Base-by-base conservation (phyloP, 2,113 vertebrate genomes). In the Sapajus apella region DNA sequence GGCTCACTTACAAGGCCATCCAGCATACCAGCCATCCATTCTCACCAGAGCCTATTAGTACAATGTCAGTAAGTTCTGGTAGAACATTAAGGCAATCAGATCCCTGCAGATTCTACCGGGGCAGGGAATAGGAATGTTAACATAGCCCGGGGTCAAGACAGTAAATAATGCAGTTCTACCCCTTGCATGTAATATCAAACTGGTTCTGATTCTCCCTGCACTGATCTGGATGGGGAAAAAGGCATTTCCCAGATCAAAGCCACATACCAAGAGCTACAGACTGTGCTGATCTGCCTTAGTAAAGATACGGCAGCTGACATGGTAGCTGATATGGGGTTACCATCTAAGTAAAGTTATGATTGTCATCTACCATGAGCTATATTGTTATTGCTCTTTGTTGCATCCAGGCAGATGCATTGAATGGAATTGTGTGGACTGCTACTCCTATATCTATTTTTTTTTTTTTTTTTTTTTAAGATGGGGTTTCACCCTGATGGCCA, bases 211-310 rank as follows among this genome's bases (percentile, higher is more conserved):
- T 45, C 13, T 79, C 13, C 18, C 8, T 23, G 3, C 75, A 50
- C 35, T 8, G 58, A 75, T 73, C 68, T 68, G 58, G 75, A 27
- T 30, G 21, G 32, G 27, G 35, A 50, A 86, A 70, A 92, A 86
- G 77, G 17, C 56, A 32, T 86, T 87, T 88, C 68, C 82, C 86
- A 87, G 82, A 91, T 83, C 91, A 90, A 47, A 89, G 61, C 43
- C 75, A 76, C 23, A 30, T 64, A 66, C 5, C 18, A 52, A 70
- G 77, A 80, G 32, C 47, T 58, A 27, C 73, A 6, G 18, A 88
- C 68, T 55, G n/a, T 40, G 66, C 13, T 37, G 88, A 43, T 94
- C 55, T 27, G 47, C 76, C 40, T 87, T 66, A 55, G 91, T 52
- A 16, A 77, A 66, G 90, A 20, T 13, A 81, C 37, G 40, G 77